Conservation (phyloP, 2,888 invertebrate genomes). For the Argyra leucocephala region DNA sequence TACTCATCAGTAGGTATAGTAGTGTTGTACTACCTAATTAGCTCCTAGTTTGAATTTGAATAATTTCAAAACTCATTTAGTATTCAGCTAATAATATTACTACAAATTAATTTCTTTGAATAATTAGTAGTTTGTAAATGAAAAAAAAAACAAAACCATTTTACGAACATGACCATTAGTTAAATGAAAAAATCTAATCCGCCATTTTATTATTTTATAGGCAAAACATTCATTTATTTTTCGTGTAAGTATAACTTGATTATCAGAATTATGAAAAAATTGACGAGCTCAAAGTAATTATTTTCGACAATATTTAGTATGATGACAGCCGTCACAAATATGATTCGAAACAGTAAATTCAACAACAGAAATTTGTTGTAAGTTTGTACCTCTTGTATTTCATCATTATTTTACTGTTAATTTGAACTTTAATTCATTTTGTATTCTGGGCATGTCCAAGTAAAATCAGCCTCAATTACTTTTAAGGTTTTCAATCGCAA, state of each 20-base stretch:
- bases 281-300: conserved; percentile 83
- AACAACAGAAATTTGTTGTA: conserved; percentile 92
- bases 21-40: no score
- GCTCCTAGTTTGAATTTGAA: no score
- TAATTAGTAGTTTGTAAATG: conserved; percentile 81
- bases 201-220: conserved; percentile 77
- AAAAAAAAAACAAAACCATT: conserved; percentile 88
- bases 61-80: no score
- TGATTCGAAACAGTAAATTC: conserved; percentile 86
- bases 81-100: conserved; percentile 91
- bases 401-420: conserved; percentile 92
- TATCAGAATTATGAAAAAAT: conserved; percentile 73
- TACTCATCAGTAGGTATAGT: conserved; percentile 91
- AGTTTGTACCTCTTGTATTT: conserved; percentile 78
- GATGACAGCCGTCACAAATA: conserved; percentile 96
- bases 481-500: conserved; percentile 83
- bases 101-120: conserved; percentile 92
- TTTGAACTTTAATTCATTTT: conserved; percentile 89
- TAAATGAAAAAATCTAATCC: conserved; percentile 89
- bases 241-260: conserved; percentile 92
- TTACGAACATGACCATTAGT: conserved; percentile 85
- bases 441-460: conserved; percentile 99
- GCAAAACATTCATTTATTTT: conserved; percentile 82
- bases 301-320: conserved; percentile 95
- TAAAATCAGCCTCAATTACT: conserved; percentile 89